Base-by-base conservation (phyloP, 1,140 invertebrate genomes). In the Idris sp. region DNA sequence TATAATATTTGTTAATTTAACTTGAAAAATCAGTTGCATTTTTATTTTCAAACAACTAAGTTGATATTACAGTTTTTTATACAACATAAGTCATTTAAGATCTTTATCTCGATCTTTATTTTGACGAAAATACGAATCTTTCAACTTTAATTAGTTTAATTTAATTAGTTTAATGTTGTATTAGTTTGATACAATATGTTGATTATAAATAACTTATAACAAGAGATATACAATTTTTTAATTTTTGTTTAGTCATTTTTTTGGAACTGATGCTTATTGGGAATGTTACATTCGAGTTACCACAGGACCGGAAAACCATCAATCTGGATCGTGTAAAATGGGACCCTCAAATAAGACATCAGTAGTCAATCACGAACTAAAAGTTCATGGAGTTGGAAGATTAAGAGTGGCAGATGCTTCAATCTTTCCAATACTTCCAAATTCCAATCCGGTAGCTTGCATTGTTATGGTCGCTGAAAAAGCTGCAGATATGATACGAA, bases 391-490 rank as follows among this genome's bases (percentile, higher is more conserved):
- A 5, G 51, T 88, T 0, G 4, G 46, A 4, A 83, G 86, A 71
- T 51, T 89, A 49, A 79, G 90, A 25, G 89, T 91, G 0, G 88
- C 89, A 2, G 90, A 91, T 72, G 89, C 89, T 7, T 90, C 89
- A 0, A 81, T 91, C 8, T 90, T 91, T 61, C 90, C 90, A 1
- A 79, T 80, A 11, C 79, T 90, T 18, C 87, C 89, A 9, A 90
- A 89, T 28, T 77, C 86, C 0, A 90, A 90, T 74, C 88, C 89
- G 0, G 79, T 87, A 11, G 87, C 89, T 8, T 79, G 83, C 1
- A 86, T 89, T 7, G 83, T 91, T 38, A 89, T 89, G 88, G 81
- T 89, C 1, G 90, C 86, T 0, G 90, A 91, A 51, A 91, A 90
- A 72, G 88, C 83, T 14, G 81, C 89, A 0, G 87, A 90, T 67